phyloP scores from a whole-genome alignment of 2,888 invertebrate genomes.

The Heliconius hortense region DNA sequence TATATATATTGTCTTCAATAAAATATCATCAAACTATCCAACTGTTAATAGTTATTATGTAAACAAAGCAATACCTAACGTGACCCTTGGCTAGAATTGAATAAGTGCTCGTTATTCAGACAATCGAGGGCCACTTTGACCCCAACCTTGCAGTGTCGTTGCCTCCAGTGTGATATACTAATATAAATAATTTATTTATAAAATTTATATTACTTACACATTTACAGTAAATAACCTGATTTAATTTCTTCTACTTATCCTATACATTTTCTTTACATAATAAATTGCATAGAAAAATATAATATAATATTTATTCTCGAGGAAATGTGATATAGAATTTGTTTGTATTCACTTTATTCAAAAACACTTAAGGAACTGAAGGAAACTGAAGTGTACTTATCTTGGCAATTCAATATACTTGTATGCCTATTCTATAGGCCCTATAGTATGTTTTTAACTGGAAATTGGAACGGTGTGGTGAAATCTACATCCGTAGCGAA shows the following conservation, averaged over 20 bases:
- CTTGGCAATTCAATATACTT: conserved; percentile 7
- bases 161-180: conserved; percentile 42
- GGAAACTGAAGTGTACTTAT: conserved; percentile 10
- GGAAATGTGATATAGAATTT: conserved; percentile 8
- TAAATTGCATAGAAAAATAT: not conserved
- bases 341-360: conserved; percentile 18
- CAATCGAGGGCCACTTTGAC: conserved; percentile 64
- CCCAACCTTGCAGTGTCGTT: conserved; percentile 68
- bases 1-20: conserved; percentile 15
- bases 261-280: not conserved
- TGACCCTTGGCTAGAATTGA: conserved; percentile 38
- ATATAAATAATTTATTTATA: not conserved
- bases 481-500: conserved; percentile 8
- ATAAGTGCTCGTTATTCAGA: conserved; percentile 49
- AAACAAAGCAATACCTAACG: conserved; percentile 35
- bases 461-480: conserved; percentile 3
- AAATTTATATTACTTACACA: not conserved
- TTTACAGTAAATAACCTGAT: not conserved
- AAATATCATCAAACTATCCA: conserved; percentile 29
- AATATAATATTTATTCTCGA: not conserved
- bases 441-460: conserved; percentile 8
- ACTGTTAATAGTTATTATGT: conserved; percentile 23
- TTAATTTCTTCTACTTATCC: not conserved
- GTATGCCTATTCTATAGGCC: not conserved
- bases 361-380: conserved; percentile 8